phyloP scores from a whole-genome alignment of 2,888 invertebrate species.

The Tachina lurida region DNA sequence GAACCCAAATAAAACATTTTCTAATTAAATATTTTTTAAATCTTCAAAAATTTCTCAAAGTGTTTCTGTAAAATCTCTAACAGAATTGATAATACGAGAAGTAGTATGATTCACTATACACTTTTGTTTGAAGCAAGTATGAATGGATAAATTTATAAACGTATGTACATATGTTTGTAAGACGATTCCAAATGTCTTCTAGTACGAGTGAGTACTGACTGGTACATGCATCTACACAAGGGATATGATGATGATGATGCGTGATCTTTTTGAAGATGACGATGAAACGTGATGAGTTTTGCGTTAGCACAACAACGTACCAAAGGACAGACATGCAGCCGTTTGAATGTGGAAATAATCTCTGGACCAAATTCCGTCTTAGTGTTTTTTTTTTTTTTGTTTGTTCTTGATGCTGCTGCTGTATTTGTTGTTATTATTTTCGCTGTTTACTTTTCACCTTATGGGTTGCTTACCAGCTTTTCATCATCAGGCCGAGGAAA shows the following conservation, averaged over 20 bases:
- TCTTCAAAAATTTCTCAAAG: slow-evolving; percentile 2
- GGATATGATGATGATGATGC: slow-evolving; percentile 25
- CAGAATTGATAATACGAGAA: slow-evolving; percentile 12
- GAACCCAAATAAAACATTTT: no score
- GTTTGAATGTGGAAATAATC: slow-evolving; percentile 52
- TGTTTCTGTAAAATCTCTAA: background rate
- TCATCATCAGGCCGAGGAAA: slow-evolving; percentile 23
- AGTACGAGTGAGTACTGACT: background rate
- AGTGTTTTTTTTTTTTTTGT: background rate
- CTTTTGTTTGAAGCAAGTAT: slow-evolving; percentile 18
- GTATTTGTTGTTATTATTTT: slow-evolving; percentile 41
- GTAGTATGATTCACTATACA: slow-evolving; percentile 12
- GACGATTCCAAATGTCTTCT: slow-evolving; percentile 9
- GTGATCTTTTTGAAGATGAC: slow-evolving; percentile 67
- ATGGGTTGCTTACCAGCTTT: slow-evolving; percentile 57
- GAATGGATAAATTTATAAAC: slow-evolving; percentile 12
- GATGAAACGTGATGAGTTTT: slow-evolving; percentile 69
- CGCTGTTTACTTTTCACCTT: slow-evolving; percentile 64
- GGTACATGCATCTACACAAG: slow-evolving; percentile 40
- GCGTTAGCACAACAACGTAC: slow-evolving; percentile 38
- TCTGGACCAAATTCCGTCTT: slow-evolving; percentile 49
- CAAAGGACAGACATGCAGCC: slow-evolving; percentile 5
- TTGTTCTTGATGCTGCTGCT: background rate
- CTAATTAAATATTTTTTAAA: no score
- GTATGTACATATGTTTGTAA: background rate